These are phyloP conservation scores for Parnassius apollo DNA, from an alignment of 2,888 invertebrate species.

Conservation along the genomic window DNA sequence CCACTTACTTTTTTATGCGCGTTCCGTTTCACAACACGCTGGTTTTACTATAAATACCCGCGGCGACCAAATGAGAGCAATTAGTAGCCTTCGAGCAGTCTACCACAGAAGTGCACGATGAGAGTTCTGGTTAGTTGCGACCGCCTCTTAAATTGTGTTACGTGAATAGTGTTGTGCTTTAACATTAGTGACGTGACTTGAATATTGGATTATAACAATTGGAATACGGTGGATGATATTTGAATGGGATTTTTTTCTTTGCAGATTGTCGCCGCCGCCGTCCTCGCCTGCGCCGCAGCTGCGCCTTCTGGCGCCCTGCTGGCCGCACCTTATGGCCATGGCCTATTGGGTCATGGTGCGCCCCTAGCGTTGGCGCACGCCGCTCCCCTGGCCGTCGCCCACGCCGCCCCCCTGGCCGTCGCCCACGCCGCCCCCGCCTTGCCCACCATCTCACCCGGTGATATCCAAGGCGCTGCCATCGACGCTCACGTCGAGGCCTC, in stretches of 20 bases:
- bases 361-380: constrained; percentile 31
- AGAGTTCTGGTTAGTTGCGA: constrained; percentile 74
- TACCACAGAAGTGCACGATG: constrained; percentile 79
- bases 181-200: constrained; percentile 32
- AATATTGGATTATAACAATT: constrained; percentile 29
- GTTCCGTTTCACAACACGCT: constrained; percentile 62
- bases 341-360: constrained; percentile 31
- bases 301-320: constrained; percentile 65
- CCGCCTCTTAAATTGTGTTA: constrained; percentile 35
- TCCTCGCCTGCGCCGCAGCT: constrained; percentile 71
- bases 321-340: constrained; percentile 55
- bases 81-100: constrained; percentile 80
- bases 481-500: constrained; percentile 70
- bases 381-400: constrained; percentile 2
- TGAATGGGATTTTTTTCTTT: constrained; percentile 43
- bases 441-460: constrained; percentile 73
- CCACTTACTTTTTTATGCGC: constrained; percentile 74
- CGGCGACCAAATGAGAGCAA: constrained; percentile 66
- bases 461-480: constrained; percentile 69
- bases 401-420: constrained; percentile 45
- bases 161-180: constrained; percentile 41
- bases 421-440: constrained; percentile 51
- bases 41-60: constrained; percentile 65
- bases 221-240: constrained; percentile 26
- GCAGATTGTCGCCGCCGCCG: constrained; percentile 81